Conservation (phyloP, 1,140 invertebrate species). For the Neodiprion lecontei region DNA sequence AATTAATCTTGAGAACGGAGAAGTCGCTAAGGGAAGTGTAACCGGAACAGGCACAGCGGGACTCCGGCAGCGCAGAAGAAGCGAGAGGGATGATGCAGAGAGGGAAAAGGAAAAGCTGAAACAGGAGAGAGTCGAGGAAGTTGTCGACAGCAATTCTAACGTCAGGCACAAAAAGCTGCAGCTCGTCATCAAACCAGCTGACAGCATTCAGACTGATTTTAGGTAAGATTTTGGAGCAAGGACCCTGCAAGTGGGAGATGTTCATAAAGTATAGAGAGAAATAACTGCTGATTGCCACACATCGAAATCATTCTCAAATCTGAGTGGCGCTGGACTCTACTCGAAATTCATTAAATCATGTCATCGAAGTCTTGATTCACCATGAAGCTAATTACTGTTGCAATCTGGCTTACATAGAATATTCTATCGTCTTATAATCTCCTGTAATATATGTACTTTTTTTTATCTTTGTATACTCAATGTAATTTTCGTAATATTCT, state of each 20-base stretch:
- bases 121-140: slow-evolving; percentile 57
- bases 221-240: slow-evolving; percentile 57
- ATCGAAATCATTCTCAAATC: too few species aligned
- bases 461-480: too few species aligned
- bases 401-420: too few species aligned
- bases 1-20: slow-evolving; percentile 57
- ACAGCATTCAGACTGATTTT: slow-evolving; percentile 84
- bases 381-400: too few species aligned
- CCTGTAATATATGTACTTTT: too few species aligned
- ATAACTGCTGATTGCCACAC: background rate
- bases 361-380: too few species aligned
- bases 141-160: slow-evolving; percentile 56
- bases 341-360: too few species aligned
- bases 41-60: slow-evolving; percentile 45
- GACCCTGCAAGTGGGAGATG: background rate
- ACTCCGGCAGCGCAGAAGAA: slow-evolving; percentile 54
- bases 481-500: too few species aligned
- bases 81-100: slow-evolving; percentile 44
- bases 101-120: slow-evolving; percentile 57
- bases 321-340: too few species aligned
- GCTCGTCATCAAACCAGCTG: slow-evolving; percentile 74
- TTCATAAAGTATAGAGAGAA: background rate
- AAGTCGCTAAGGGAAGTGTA: slow-evolving; percentile 56
- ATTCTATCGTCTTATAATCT: too few species aligned
- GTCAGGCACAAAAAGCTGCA: slow-evolving; percentile 69